A percentile compares a stretch with the other conserved stretches of the same genome.
These are phyloP conservation scores for Calliphora vicina DNA, from an alignment of 1,140 invertebrate genomes.

Conservation along the genomic window DNA sequence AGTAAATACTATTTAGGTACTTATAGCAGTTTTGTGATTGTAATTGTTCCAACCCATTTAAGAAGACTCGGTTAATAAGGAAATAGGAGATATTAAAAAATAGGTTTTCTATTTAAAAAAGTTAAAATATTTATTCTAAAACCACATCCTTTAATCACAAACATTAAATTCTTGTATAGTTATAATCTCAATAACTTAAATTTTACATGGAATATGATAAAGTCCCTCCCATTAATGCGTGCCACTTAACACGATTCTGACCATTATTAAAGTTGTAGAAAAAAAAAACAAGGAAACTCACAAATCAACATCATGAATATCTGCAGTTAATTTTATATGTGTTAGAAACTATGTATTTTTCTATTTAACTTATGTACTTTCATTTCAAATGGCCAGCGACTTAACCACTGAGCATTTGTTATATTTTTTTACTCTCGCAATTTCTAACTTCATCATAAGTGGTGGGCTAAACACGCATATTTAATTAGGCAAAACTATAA, in stretches of 20 bases:
- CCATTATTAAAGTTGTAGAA: background rate
- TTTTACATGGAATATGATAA: too few species aligned
- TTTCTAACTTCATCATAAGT: constrained; percentile 9
- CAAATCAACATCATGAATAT: constrained; percentile 21
- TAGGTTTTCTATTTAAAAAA: too few species aligned
- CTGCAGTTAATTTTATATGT: background rate
- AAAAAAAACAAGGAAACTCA: constrained; percentile 17
- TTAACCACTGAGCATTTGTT: background rate
- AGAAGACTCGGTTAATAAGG: too few species aligned
- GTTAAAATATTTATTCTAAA: too few species aligned
- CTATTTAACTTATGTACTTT: background rate
- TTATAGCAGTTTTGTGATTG: too few species aligned
- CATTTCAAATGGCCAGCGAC: constrained; percentile 7
- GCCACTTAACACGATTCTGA: background rate
- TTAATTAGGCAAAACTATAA: constrained; percentile 28
- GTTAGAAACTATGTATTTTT: background rate
- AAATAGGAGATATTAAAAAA: too few species aligned
- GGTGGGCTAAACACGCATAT: constrained; percentile 30
- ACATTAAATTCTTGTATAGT: too few species aligned
- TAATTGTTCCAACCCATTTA: too few species aligned
- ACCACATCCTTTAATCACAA: too few species aligned
- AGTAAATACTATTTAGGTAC: too few species aligned
- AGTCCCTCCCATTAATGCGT: too few species aligned
- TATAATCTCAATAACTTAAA: too few species aligned
- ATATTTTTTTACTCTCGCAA: background rate